Base-by-base conservation (phyloP, 2,797 vertebrate species). In the Botia almorhae region DNA sequence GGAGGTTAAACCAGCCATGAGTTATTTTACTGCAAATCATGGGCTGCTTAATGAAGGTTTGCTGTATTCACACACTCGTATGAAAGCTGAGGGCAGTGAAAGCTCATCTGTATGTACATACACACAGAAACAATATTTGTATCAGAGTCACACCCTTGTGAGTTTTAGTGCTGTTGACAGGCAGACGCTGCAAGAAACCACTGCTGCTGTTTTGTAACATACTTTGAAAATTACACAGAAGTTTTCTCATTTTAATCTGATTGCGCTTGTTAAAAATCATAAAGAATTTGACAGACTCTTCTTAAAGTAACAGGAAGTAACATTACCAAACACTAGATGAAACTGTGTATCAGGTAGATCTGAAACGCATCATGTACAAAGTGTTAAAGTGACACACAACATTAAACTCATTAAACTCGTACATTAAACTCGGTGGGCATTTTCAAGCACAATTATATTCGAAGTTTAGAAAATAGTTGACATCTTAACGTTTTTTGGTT, bases 111-210 rank as follows among this genome's bases (percentile, higher is more conserved):
- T 14, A 29, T 16, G 61, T 36, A 64, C 29, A 64, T 17, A 64
- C 16, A 64, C 13, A 63, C 14, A 64, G 13, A 36, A 64, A 64
- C 61, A 36, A 17, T 61, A 26, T 61, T 61, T 61, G 58, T 14
- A 14, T 26, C 12, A 26, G 23, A 12, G 23, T 8, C 53, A 55
- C 51, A 55, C 16, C 51, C 17, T 55, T 6, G 5, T 39, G 36
- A 39, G 36, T 39, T 39, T 39, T 50, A 33, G 21, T 46, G 21
- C 12, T 7, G 29, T 11, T 55, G 55, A 87, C 87, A 92, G 93
- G 92, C 93, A 94, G 92, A 89, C 76, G 76, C 65, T 90, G 92
- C 91, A 89, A 88, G 83, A 29, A 72, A 56, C 74, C 82, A 46
- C 26, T 75, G 16, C 64, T 69, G 76, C 72, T 48, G 33, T 39